Evolutionary conservation across 2,888 invertebrate species (phyloP), one percentile per base, ranked within the genome.

Genomic region (Caenorhabditis virilis): DNA sequence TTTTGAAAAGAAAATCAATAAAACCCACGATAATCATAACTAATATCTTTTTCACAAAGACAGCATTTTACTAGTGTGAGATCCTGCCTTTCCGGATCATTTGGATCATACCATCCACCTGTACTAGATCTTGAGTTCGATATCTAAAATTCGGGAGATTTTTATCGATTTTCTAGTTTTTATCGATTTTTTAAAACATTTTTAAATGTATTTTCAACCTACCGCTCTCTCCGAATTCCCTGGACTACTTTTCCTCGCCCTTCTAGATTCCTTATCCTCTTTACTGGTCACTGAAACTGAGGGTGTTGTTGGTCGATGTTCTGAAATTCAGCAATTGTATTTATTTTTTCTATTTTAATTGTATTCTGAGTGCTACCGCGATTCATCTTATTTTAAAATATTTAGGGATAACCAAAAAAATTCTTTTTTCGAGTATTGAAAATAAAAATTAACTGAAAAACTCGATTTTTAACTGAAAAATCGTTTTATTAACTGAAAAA

Each of bases 21-120:
- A 20, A 33, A 59, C 59, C n/a, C 2, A 61, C 61, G 39, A 39
- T 35, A 61, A 27, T 61, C 55, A 42, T 52, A 52, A 11, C 27
- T 30, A 16, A 61, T 41, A 3, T 51, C 42, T 20, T 47, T 4
- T 1, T 56, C 22, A 22, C 61, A 61, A 3, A 30, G 39, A 1
- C 15, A n/a, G 20, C 61, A 61, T 7, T 22, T 25, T 1, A 55
- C 30, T 22, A 49, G 53, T 18, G 43, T 22, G 23, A 43, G 49
- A 38, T 53, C 45, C 15, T 6, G 33, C 20, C 49, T 25, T 18
- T 43, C 47, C 6, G 59, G 49, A 39, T 27, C 49, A 30, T 53
- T 53, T 18, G 43, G 53, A 54, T 60, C 53, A 23, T 23, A 60
- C 42, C 41, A 60, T 30, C 53, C 58, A 30, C 6, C 30, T 30